Base-by-base conservation (phyloP, 2,797 vertebrate species). In the Mallotus villosus region DNA sequence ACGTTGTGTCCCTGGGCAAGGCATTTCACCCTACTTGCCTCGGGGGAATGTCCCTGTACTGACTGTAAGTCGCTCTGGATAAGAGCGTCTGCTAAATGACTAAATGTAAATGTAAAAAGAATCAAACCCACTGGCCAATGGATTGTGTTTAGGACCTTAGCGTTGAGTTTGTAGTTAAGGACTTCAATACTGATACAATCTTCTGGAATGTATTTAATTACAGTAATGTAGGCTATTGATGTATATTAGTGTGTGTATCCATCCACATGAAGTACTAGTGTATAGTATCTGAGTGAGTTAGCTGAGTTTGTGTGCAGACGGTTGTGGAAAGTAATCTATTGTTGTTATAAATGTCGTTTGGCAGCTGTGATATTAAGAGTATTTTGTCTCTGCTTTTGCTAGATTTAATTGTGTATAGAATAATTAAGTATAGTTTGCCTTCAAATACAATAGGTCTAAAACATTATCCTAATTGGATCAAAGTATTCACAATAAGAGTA, bases 121-220 rank as follows among this genome's bases (percentile, higher is more conserved):
- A 79, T 80, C 75, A 81, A 67, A 81, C 72, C 58, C 70, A 22
- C 37, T 90, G 80, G 88, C 87, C 90, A 83, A 86, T 88, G 64
- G 79, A 88, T 84, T 76, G 81, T 27, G 75, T 77, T 77, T 67
- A 71, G 75, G 71, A 67, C 57, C 49, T 70, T 78, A 76, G 82
- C 74, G 78, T 86, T 87, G 72, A 78, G 85, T 89, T 73, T 83
- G 46, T 22, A 22, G 24, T 12, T 24, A 1, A 4, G 1, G 58
- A 16, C 12, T 22, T 16, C 8, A 11, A 12, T 51, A 51, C 49
- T 51, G 17, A 3, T 53, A 2, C 49, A 53, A 19, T 19, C 37
- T 41, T 41, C 37, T 41, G 37, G 7, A 41, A 41, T 41, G 0
- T 12, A 11, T 41, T 41, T 41, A 6, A 41, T 41, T 41, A 41